Evolutionary conservation across 2,888 invertebrate genomes (phyloP), one percentile per base, ranked within the genome.

Genomic region (Sinhomidia bicolor): DNA sequence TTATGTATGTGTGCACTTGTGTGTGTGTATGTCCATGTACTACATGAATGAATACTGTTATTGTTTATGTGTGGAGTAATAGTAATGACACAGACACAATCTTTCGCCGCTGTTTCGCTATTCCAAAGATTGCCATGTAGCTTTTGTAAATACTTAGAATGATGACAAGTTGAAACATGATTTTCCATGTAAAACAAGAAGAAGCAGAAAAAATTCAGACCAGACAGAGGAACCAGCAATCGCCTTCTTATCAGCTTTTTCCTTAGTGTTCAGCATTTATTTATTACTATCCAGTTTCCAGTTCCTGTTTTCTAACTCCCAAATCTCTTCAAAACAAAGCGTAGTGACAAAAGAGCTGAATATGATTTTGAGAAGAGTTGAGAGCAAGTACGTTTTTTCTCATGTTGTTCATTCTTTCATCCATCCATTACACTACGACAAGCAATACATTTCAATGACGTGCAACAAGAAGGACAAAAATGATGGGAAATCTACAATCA

Each of bases 201-300:
- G 14, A 76, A n/a, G 14, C 26, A 76, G 14, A 47, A 29, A 32
- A 17, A n/a, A n/a, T n/a, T n/a, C n/a, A n/a, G n/a, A 32, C 57
- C 44, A 47, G 78, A 78, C 78, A 54, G 36, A 78, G 41, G 44
- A 78, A 29, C 54, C 7, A 47, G 47, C 44, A 57, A 57, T 32
- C 57, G 36, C 17, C 36, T n/a, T 36, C 54, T 78, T 78, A 78
- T 78, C 78, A 74, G 26, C 17, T 47, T 14, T 32, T 78, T 78
- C 29, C 57, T 78, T 78, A 9, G 54, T 78, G 36, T 54, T 57
- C 74, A 78, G 29, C 29, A 54, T 57, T 78, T 78, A 36, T 78
- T 78, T 78, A 78, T 78, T 78, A 20, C 36, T 54, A 78, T 78
- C 78, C 78, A 54, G 54, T 78, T 78, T 36, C 78, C n/a, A n/a